Evolutionary conservation across 2,113 vertebrate genomes (phyloP), one percentile per base, ranked within the genome.

Genomic region (Oostethus manadensis): DNA sequence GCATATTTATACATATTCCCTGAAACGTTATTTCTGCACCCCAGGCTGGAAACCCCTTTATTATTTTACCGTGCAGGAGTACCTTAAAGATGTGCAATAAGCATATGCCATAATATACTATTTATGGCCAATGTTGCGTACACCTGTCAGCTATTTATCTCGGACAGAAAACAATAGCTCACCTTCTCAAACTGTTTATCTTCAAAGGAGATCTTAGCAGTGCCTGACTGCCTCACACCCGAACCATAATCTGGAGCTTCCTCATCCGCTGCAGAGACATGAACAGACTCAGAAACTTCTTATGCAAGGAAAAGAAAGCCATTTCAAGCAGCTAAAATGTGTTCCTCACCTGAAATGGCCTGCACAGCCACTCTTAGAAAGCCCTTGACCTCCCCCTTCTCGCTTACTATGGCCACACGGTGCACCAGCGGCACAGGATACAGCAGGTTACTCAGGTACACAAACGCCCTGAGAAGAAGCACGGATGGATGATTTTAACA

Each of bases 181-280:
- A 98, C 97, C 93, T 98, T 98, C 76, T 98, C 95, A 67, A 98
- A 98, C 68, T 98, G 95, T 74, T 96, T 94, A 69, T 98, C 96
- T 0, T 97, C 95, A 18, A 99, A 99, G 47, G 96, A 97, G 73
- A 99, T 98, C 80, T 94, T 97, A 53, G 95, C 97, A 0, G 91
- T 99, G 65, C 97, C 96, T 0, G 96, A 98, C 65, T 98, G 96
- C 62, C 95, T 90, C 58, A 99, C 96, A 0, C 95, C 96, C 0
- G 95, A 98, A 50, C 96, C 96, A 0, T 98, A 98, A 77, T 99
- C 96, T 0, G 97, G 97, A 18, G 96, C 96, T 82, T 99, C 96
- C 68, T 99, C 97, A 11, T 99, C 95, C 10, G 95, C 97, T 99
- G 68, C 5, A 75, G 15, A 45, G n/a, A 68, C 33, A 60, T 47